Conservation (phyloP, 2,113 vertebrate genomes). For the Melanotaenia duboulayi region DNA sequence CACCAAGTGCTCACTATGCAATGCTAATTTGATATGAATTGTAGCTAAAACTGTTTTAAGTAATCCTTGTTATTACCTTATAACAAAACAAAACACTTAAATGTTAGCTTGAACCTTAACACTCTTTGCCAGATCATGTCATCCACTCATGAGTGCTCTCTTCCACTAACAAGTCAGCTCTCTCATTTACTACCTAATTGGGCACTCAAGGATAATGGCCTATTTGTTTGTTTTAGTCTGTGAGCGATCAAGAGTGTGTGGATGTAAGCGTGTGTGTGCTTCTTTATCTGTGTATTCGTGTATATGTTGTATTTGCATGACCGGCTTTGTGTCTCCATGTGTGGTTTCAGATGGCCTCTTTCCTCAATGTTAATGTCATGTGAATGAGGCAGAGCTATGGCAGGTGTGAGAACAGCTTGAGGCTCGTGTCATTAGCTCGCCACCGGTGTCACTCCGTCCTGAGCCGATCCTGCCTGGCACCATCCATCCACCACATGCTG, state of each 20-base stretch:
- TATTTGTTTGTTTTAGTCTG: conserved; percentile 59
- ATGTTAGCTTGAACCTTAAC: conserved; percentile 27
- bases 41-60: background rate
- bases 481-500: conserved; percentile 62
- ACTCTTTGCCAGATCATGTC: conserved; percentile 19
- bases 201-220: conserved; percentile 75
- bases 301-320: conserved; percentile 28
- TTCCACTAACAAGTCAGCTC: conserved; percentile 40
- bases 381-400: conserved; percentile 62
- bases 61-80: background rate
- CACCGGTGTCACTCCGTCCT: conserved; percentile 69
- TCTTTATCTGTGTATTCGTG: background rate
- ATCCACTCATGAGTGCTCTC: conserved; percentile 32
- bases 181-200: conserved; percentile 69
- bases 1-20: background rate
- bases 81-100: conserved; percentile 1
- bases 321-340: conserved; percentile 13
- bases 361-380: conserved; percentile 73
- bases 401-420: conserved; percentile 81
- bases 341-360: conserved; percentile 32
- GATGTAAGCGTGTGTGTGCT: conserved; percentile 18
- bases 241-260: conserved; percentile 29
- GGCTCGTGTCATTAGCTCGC: conserved; percentile 70
- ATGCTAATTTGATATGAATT: background rate
- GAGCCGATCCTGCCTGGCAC: conserved; percentile 62